A percentile compares a stretch with the other conserved stretches of the same genome.
These are phyloP conservation scores for Leucoraja erinaceus DNA, from an alignment of 2,113 vertebrate species.

Conservation along the genomic window DNA sequence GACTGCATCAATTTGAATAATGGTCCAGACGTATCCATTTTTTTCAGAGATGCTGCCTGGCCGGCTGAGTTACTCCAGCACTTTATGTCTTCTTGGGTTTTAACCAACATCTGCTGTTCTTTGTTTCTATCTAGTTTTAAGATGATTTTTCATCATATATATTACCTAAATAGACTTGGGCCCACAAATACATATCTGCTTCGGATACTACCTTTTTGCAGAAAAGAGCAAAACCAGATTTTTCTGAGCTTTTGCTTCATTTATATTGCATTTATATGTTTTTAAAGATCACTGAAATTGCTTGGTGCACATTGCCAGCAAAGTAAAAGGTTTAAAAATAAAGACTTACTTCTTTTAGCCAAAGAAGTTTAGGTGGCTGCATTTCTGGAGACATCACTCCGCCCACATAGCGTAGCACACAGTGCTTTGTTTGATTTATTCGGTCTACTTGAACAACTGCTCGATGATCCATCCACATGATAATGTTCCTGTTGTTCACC, in stretches of 20 bases:
- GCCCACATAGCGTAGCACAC: constrained; percentile 69
- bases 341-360: constrained; percentile 84
- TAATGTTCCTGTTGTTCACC: constrained; percentile 65
- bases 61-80: no score
- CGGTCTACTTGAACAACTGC: constrained; percentile 69
- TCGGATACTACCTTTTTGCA: not conserved
- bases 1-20: no score
- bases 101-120: no score
- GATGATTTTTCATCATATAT: not conserved
- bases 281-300: not conserved
- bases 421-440: constrained; percentile 72
- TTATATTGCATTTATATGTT: not conserved
- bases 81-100: no score
- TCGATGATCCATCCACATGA: constrained; percentile 98
- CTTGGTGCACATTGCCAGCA: not conserved
- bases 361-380: constrained; percentile 92
- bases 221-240: not conserved
- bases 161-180: not conserved
- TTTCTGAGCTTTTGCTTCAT: not conserved
- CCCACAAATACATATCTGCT: not conserved
- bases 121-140: no score
- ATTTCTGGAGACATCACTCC: constrained; percentile 94
- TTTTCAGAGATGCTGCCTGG: no score
- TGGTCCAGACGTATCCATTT: no score
- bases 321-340: not conserved